A percentile compares a stretch with the other conserved stretches of the same genome.
phyloP scores from a whole-genome alignment of 2,888 invertebrate genomes.

The Machimus rusticus region DNA sequence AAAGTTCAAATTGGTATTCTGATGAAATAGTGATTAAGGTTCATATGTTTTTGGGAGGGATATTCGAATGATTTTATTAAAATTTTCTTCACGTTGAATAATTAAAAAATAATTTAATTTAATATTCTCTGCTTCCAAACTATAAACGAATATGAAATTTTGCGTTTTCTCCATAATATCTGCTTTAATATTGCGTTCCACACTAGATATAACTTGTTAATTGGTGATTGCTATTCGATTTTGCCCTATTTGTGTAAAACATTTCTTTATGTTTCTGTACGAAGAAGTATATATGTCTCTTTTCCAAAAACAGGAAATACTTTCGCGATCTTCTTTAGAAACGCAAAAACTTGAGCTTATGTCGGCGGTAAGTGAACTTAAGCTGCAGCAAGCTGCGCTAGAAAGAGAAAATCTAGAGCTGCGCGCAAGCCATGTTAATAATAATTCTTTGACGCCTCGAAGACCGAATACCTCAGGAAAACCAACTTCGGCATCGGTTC shows the following conservation, averaged over 20 bases:
- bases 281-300: not conserved
- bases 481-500: constrained; percentile 39
- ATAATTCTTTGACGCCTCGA: constrained; percentile 54
- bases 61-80: too few species aligned
- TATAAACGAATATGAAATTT: too few species aligned
- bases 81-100: too few species aligned
- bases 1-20: too few species aligned
- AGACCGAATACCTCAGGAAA: constrained; percentile 52
- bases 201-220: not conserved
- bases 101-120: too few species aligned
- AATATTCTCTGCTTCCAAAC: too few species aligned
- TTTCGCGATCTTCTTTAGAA: constrained; percentile 87
- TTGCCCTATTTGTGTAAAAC: not conserved
- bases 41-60: too few species aligned
- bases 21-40: too few species aligned
- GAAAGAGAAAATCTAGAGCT: constrained; percentile 89
- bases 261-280: not conserved
- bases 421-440: constrained; percentile 63
- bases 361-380: constrained; percentile 91
- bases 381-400: constrained; percentile 82
- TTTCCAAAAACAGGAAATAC: constrained; percentile 72
- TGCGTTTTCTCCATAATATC: too few species aligned
- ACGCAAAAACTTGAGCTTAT: constrained; percentile 94
- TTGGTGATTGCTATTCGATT: not conserved
- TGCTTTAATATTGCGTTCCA: not conserved